Conservation (phyloP, 2,113 vertebrate genomes). For the Todiramphus chloris region DNA sequence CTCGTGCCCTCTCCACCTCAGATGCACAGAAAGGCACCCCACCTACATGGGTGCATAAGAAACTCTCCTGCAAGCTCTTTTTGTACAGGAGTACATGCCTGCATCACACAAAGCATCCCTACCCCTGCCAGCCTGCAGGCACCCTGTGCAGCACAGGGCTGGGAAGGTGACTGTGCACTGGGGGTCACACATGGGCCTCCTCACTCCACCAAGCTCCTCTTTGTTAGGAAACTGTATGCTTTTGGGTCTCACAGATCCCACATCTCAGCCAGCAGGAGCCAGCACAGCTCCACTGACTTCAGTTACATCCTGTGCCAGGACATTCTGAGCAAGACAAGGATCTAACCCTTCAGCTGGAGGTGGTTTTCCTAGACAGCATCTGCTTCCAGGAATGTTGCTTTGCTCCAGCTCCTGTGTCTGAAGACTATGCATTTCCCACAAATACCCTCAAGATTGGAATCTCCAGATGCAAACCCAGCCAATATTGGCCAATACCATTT, state of each 20-base stretch:
- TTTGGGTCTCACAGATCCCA: neutral
- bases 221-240: neutral
- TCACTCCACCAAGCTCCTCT: neutral
- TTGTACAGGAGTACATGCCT: neutral
- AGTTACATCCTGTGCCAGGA: neutral
- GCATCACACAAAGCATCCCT: neutral
- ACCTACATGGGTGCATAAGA: neutral
- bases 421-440: neutral
- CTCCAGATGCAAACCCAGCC: neutral
- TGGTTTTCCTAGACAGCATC: neutral
- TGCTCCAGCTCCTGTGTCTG: neutral
- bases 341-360: neutral
- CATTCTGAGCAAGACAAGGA: neutral
- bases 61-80: neutral
- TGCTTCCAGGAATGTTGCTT: neutral
- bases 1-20: neutral
- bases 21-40: neutral
- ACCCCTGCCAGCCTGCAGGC: neutral
- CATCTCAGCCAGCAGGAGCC: neutral
- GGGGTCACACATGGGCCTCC: neutral
- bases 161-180: rapidly evolving
- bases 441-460: neutral
- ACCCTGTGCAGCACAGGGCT: neutral
- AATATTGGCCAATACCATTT: neutral
- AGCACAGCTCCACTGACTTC: neutral